Evolutionary conservation across 2,888 invertebrate genomes (phyloP), one percentile per base, ranked within the genome.

Genomic region (Cheilosia variabilis): DNA sequence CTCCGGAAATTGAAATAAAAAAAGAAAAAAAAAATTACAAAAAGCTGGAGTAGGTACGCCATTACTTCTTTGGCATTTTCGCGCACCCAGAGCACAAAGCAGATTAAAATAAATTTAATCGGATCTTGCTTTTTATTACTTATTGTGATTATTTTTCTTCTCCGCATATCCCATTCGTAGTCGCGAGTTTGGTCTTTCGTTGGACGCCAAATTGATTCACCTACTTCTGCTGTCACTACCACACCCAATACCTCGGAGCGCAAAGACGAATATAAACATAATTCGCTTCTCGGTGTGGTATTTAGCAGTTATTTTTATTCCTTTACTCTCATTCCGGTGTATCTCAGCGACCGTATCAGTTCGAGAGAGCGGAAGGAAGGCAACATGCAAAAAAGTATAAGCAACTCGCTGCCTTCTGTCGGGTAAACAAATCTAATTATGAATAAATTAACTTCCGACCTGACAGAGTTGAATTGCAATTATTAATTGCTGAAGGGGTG

Each of bases 371-470:
- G 72, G 58, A 34, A 72, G 27, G 41, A 68, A 53, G 19, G 10
- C 10, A 22, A 22, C 10, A 50, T 22, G 22, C 10, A 19, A 22
- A 19, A 55, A 66, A 60, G 57, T 27, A 15, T 6, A 71, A 53
- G 41, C 65, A 69, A 75, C 55, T 79, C 60, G 80, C 69, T 79
- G 60, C 82, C 84, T 71, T 84, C 84, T 76, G 84, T 71, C 84
- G 80, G 75, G 75, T 80, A 80, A 79, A 84, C 80, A 84, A 84
- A 84, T 84, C 84, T 84, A 84, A 84, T 84, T 84, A 80, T 84
- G 84, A 84, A 79, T 84, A 84, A 84, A 84, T 84, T 79, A 76
- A 79, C 84, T 84, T 84, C 84, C 84, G 84, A 75, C 66, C 75
- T 79, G 79, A 76, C 80, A 79, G 84, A 79, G 79, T 79, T 71